Evolutionary conservation across 2,888 invertebrate genomes (phyloP).

Genomic region (Lasioglossum lativentre): DNA sequence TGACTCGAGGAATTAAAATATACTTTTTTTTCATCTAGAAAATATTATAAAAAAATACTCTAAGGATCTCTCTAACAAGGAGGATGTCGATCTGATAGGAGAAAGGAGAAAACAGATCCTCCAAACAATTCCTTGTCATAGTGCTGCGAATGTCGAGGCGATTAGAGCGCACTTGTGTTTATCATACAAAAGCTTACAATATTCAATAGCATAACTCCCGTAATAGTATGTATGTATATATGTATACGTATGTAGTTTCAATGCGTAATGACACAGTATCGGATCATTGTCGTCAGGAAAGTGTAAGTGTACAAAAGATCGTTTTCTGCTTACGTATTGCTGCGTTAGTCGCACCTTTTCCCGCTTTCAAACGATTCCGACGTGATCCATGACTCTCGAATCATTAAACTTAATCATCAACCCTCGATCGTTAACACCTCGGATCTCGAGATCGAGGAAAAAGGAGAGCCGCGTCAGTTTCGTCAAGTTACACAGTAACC

Average conservation of each 20-base stretch:
- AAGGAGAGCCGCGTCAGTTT: too few species aligned
- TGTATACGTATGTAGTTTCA: slow-evolving; percentile 37
- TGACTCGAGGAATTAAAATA: not conserved
- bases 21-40: not conserved
- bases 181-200: slow-evolving; percentile 71
- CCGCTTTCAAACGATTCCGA: slow-evolving; percentile 41
- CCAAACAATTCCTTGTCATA: slow-evolving; percentile 21
- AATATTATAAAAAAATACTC: slow-evolving; percentile 10
- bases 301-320: slow-evolving; percentile 68
- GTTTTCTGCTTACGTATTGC: slow-evolving; percentile 59
- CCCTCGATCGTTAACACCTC: not conserved
- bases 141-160: slow-evolving; percentile 25
- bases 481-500: too few species aligned
- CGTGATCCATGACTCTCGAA: slow-evolving; percentile 26
- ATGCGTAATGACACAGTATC: slow-evolving; percentile 65
- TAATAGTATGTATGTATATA: slow-evolving; percentile 12
- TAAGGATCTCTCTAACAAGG: not conserved
- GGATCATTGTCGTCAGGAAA: slow-evolving; percentile 60
- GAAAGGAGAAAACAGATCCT: slow-evolving; percentile 22
- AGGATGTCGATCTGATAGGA: not conserved
- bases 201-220: slow-evolving; percentile 49
- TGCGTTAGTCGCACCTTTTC: slow-evolving; percentile 53
- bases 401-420: not conserved
- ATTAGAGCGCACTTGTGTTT: slow-evolving; percentile 49
- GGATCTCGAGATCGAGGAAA: too few species aligned